A percentile compares a stretch with the other conserved stretches of the same genome.
phyloP scores from a whole-genome alignment of 2,888 invertebrate species.

The Platypus cylindrus region DNA sequence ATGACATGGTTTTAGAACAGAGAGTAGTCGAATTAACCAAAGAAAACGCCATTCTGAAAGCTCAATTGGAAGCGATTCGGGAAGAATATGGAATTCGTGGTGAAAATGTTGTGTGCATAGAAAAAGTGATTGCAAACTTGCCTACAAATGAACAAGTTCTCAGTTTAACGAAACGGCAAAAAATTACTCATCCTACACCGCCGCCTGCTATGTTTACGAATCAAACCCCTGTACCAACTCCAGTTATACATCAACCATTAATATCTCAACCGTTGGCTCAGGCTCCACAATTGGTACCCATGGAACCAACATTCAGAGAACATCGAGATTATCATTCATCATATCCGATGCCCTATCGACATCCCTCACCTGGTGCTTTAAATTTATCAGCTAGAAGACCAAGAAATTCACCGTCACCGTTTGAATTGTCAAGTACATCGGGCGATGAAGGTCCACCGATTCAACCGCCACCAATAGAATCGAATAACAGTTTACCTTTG shows the following conservation, averaged over 20 bases:
- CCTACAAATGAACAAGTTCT: slow-evolving; percentile 77
- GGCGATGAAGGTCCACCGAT: slow-evolving; percentile 43
- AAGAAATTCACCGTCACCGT: slow-evolving; percentile 36
- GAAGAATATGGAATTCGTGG: slow-evolving; percentile 87
- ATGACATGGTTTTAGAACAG: slow-evolving; percentile 93
- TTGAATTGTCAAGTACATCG: slow-evolving; percentile 64
- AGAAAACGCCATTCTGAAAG: slow-evolving; percentile 88
- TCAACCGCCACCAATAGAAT: slow-evolving; percentile 26
- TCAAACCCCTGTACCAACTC: slow-evolving; percentile 44
- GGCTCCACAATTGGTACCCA: slow-evolving; percentile 31
- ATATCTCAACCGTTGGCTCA: slow-evolving; percentile 42
- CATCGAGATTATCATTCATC: slow-evolving; percentile 37
- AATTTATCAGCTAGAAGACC: slow-evolving; percentile 53
- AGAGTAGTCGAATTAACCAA: slow-evolving; percentile 87
- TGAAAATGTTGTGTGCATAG: slow-evolving; percentile 74
- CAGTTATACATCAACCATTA: slow-evolving; percentile 47
- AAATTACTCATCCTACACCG: slow-evolving; percentile 35
- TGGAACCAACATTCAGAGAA: slow-evolving; percentile 39
- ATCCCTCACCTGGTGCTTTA: slow-evolving; percentile 52
- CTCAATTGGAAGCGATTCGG: slow-evolving; percentile 83
- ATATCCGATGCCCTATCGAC: slow-evolving; percentile 31
- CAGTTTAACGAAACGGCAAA: slow-evolving; percentile 66
- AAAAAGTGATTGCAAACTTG: slow-evolving; percentile 75
- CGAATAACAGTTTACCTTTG: slow-evolving; percentile 71
- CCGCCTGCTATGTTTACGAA: slow-evolving; percentile 42